Conservation (phyloP, 2,113 vertebrate genomes). For the Motacilla tschutschensis region DNA sequence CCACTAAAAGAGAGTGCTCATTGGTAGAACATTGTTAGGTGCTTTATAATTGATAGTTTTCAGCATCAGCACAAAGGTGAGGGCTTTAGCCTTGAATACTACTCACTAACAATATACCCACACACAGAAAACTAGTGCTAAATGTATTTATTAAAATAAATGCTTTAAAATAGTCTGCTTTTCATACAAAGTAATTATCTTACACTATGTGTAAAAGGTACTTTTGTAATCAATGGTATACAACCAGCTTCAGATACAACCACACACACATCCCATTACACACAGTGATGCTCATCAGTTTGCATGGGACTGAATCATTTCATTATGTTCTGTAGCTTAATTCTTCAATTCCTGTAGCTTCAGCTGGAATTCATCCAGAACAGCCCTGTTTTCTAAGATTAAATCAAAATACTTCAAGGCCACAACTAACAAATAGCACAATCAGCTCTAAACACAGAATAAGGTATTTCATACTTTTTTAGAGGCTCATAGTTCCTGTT, state of each 20-base stretch:
- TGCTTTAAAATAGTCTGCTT: slow-evolving; percentile 56
- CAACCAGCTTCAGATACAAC: slow-evolving; percentile 38
- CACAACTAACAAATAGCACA: slow-evolving; percentile 18
- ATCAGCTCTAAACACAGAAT: slow-evolving; percentile 23
- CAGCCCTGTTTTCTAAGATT: slow-evolving; percentile 42
- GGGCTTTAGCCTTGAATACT: slow-evolving; percentile 68
- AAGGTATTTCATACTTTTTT: slow-evolving; percentile 43
- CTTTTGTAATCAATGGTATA: slow-evolving; percentile 67
- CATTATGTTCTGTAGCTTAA: slow-evolving; percentile 48
- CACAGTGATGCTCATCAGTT: slow-evolving; percentile 43
- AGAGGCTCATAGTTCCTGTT: slow-evolving; percentile 8
- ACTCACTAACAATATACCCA: slow-evolving; percentile 59
- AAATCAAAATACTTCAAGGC: slow-evolving; percentile 64
- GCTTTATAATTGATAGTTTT: slow-evolving; percentile 68
- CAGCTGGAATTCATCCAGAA: slow-evolving; percentile 55
- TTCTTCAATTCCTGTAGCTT: slow-evolving; percentile 57
- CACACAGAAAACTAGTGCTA: slow-evolving; percentile 58
- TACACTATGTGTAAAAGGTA: slow-evolving; percentile 59
- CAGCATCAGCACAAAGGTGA: slow-evolving; percentile 51
- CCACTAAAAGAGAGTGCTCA: slow-evolving; percentile 24
- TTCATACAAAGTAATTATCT: slow-evolving; percentile 70
- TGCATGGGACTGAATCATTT: slow-evolving; percentile 50
- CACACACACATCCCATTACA: slow-evolving; percentile 21
- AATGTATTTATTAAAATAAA: slow-evolving; percentile 62
- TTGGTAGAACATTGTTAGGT: slow-evolving; percentile 62